Conservation (phyloP, 2,797 vertebrate genomes). For the Clamator glandarius region DNA sequence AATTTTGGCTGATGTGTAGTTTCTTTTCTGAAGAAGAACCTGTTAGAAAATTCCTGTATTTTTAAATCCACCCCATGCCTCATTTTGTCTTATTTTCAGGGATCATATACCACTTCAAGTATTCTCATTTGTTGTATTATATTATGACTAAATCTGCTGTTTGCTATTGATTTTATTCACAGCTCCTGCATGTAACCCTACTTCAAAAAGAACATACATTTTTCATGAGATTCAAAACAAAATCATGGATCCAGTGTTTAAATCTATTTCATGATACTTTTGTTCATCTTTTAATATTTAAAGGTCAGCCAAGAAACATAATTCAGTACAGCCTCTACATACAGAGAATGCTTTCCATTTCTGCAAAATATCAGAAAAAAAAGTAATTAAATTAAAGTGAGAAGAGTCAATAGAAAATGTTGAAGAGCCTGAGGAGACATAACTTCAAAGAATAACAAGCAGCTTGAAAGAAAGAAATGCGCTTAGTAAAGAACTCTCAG, state of each 20-base stretch:
- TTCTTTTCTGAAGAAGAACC: neutral
- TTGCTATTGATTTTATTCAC: slow-evolving; percentile 67
- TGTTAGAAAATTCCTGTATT: neutral
- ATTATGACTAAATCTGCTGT: neutral
- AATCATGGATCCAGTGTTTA: slow-evolving; percentile 13
- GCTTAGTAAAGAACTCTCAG: slow-evolving; percentile 31
- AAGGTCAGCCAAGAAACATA: slow-evolving; percentile 57
- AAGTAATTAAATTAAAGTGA: slow-evolving; percentile 83
- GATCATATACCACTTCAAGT: neutral
- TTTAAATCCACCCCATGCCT: neutral
- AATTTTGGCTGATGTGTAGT: neutral
- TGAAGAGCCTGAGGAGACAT: slow-evolving; percentile 71
- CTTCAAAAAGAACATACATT: slow-evolving; percentile 41
- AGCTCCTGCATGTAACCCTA: neutral
- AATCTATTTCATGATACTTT: slow-evolving; percentile 48
- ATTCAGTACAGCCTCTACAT: neutral
- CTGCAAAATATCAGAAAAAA: slow-evolving; percentile 39
- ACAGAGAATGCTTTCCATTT: slow-evolving; percentile 7
- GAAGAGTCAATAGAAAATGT: slow-evolving; percentile 81
- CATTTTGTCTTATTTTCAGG: slow-evolving; percentile 35
- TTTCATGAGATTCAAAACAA: slow-evolving; percentile 47
- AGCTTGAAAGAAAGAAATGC: slow-evolving; percentile 50
- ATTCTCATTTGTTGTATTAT: slow-evolving; percentile 7
- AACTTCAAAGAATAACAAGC: slow-evolving; percentile 77
- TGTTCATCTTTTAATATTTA: slow-evolving; percentile 66